Conservation (phyloP, 92 coral and sea anemone genomes). For the Heteractis magnifica region DNA sequence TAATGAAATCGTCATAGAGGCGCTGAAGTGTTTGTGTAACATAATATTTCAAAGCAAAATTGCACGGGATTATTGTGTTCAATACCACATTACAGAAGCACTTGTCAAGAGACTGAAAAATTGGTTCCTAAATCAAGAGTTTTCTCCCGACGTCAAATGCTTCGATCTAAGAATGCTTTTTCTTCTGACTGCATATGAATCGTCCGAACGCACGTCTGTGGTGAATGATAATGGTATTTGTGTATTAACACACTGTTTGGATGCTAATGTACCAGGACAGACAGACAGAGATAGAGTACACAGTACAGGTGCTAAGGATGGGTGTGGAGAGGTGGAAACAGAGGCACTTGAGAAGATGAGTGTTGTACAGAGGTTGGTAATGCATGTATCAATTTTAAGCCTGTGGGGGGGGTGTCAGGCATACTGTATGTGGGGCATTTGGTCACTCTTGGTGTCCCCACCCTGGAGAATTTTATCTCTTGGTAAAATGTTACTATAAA, state of each 20-base stretch:
- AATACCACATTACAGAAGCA: constrained; percentile 58
- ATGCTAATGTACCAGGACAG: constrained; percentile 71
- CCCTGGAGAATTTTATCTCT: no score
- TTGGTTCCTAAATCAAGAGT: constrained; percentile 68
- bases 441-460: background rate
- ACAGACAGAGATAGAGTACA: constrained; percentile 71
- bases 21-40: constrained; percentile 91
- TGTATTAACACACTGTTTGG: constrained; percentile 76
- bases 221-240: constrained; percentile 65
- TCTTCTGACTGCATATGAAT: constrained; percentile 84
- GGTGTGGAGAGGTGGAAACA: constrained; percentile 57
- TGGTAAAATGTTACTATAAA: no score
- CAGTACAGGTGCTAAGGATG: constrained; percentile 53
- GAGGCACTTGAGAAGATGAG: constrained; percentile 51
- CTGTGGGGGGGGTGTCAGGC: background rate
- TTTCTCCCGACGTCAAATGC: constrained; percentile 65
- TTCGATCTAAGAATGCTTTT: constrained; percentile 91
- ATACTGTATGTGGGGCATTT: background rate
- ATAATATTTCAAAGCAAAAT: constrained; percentile 76
- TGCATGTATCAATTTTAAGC: background rate
- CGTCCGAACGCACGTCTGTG: constrained; percentile 65
- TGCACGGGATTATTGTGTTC: constrained; percentile 73
- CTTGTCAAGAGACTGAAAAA: constrained; percentile 55
- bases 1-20: constrained; percentile 67
- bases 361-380: constrained; percentile 65